Percentiles rank a stretch among this genome's conserved stretches.
Conservation (phyloP, 2,797 vertebrate genomes). For the Catharus ustulatus region DNA sequence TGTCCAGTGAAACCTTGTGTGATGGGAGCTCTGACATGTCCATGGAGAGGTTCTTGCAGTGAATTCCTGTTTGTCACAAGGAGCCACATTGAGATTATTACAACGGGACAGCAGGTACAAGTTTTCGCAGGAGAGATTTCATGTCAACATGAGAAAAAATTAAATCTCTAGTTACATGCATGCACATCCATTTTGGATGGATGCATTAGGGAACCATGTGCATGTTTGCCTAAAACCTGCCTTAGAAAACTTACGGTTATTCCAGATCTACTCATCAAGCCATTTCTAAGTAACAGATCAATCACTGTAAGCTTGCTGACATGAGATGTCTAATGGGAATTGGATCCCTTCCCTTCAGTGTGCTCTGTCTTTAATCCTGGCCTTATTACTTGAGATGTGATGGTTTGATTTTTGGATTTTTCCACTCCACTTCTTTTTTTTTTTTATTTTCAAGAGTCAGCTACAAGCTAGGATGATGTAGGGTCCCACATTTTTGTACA, state of each 20-base stretch:
- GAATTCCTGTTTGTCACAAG: background rate
- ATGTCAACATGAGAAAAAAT: background rate
- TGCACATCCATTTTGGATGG: fast-evolving
- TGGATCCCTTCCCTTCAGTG: background rate
- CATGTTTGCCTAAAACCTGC: background rate
- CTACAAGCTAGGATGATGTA: background rate
- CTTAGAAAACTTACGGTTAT: background rate
- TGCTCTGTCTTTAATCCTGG: background rate
- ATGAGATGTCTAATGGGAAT: background rate
- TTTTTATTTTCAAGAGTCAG: no score
- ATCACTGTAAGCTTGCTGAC: background rate
- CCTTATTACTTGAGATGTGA: background rate
- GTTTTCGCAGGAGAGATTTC: background rate
- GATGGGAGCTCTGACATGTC: background rate
- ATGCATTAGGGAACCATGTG: background rate
- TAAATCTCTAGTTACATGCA: background rate
- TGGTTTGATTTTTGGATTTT: background rate
- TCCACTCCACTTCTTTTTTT: background rate
- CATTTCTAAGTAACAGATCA: background rate
- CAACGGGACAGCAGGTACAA: background rate
- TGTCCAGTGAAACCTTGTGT: background rate
- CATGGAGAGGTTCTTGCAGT: background rate
- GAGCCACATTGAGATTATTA: background rate
- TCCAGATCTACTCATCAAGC: background rate
- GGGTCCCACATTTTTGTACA: background rate